Evolutionary conservation across 1,140 invertebrate species (phyloP).

Genomic region (Drosophila virilis): DNA sequence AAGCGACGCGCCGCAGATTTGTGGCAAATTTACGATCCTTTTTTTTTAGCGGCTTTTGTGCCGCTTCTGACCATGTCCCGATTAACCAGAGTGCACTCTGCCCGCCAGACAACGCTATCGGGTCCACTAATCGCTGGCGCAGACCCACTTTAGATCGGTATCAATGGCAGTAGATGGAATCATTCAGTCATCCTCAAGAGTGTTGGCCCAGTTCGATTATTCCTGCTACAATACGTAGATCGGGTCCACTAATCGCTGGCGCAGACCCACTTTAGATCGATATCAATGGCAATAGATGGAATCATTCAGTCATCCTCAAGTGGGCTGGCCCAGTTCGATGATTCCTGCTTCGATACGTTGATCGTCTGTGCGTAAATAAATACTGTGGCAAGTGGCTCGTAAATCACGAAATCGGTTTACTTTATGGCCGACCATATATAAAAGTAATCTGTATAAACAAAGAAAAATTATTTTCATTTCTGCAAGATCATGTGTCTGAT

Average conservation of each 20-base stretch:
- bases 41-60: background rate
- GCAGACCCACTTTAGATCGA: conserved; percentile 30
- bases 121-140: conserved; percentile 3
- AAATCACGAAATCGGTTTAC: conserved; percentile 21
- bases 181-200: conserved; percentile 12
- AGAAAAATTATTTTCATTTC: conserved; percentile 8
- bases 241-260: conserved; percentile 1
- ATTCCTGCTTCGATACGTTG: background rate
- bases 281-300: conserved; percentile 27
- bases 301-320: conserved; percentile 15
- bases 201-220: conserved; percentile 3
- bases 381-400: conserved; percentile 25
- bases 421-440: conserved; percentile 35
- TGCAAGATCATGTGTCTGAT: conserved; percentile 25
- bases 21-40: conserved; percentile 56
- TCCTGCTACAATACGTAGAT: background rate
- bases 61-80: conserved; percentile 24
- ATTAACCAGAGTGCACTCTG: conserved; percentile 13
- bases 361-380: conserved; percentile 31
- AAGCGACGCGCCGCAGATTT: conserved; percentile 11
- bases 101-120: background rate
- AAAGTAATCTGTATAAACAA: conserved; percentile 38
- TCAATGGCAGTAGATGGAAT: conserved; percentile 26
- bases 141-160: conserved; percentile 37
- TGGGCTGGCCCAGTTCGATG: conserved; percentile 12